Percentiles rank a stretch among this genome's conserved stretches.
Conservation (phyloP, 2,797 vertebrate species). For the Caiman crocodilus region DNA sequence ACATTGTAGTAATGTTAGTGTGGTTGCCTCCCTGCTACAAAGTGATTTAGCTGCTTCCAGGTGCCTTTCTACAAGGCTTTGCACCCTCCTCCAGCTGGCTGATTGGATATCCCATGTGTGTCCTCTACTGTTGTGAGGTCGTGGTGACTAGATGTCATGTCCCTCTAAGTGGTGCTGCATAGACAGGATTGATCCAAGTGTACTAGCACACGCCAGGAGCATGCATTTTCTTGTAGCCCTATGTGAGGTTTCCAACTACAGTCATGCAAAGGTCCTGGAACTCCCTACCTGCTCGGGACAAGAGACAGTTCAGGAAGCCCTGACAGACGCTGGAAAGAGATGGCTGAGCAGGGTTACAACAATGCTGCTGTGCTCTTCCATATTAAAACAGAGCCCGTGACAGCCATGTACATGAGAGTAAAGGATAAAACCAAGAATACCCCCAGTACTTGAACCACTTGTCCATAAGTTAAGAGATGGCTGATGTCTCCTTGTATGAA, state of each 20-base stretch:
- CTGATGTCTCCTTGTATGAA: too few species aligned
- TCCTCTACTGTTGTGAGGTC: neutral
- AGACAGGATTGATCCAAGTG: fast-evolving
- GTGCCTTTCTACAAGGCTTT: neutral
- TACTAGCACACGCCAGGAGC: fast-evolving
- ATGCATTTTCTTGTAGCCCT: neutral
- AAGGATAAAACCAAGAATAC: too few species aligned
- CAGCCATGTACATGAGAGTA: neutral
- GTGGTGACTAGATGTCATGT: neutral
- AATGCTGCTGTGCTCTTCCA: neutral
- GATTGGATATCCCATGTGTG: neutral
- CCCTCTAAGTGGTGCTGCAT: neutral
- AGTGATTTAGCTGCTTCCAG: neutral
- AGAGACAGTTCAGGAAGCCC: neutral
- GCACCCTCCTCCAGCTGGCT: fast-evolving
- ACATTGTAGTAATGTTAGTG: neutral
- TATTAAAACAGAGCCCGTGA: neutral
- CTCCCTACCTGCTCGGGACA: fast-evolving
- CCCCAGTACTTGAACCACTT: too few species aligned
- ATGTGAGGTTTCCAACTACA: neutral
- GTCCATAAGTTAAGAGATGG: too few species aligned
- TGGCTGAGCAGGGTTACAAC: neutral
- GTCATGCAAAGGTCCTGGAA: neutral
- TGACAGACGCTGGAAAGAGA: neutral
- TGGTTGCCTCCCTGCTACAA: neutral